Conservation (phyloP, 2,113 vertebrate genomes). For the Chinchilla lanigera region DNA sequence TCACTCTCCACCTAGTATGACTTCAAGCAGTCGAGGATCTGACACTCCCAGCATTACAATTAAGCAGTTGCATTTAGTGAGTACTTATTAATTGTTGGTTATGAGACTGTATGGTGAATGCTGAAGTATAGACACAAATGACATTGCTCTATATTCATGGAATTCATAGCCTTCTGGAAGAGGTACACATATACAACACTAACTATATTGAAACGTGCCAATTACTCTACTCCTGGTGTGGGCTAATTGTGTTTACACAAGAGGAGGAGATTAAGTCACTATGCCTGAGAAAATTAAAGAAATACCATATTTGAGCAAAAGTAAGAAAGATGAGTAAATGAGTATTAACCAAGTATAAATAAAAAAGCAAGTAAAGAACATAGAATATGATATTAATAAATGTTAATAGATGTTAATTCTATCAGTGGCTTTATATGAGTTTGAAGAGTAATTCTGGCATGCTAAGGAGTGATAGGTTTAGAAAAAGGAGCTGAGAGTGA, state of each 20-base stretch:
- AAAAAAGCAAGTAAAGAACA: not conserved
- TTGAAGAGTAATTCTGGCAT: not conserved
- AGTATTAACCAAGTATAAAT: slow-evolving; percentile 2
- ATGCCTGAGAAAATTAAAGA: not conserved
- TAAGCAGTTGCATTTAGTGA: not conserved
- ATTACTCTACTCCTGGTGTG: not conserved
- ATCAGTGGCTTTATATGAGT: not conserved
- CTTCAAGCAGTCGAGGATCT: not conserved
- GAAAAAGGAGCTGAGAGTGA: not conserved
- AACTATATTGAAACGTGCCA: not conserved
- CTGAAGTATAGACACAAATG: not conserved
- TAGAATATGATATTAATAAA: slow-evolving; percentile 1
- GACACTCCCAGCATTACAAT: not conserved
- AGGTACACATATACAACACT: not conserved
- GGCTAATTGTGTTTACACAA: not conserved
- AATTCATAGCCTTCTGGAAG: not conserved
- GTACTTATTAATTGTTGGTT: not conserved
- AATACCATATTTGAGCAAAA: slow-evolving; percentile 7
- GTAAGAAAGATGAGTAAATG: slow-evolving; percentile 19
- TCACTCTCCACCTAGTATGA: not conserved
- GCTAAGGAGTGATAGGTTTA: not conserved
- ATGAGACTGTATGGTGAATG: not conserved
- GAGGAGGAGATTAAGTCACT: not conserved
- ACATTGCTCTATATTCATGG: not conserved
- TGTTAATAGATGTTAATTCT: not conserved